Evolutionary conservation across 1,140 invertebrate genomes (phyloP), one percentile per base, ranked within the genome.

Genomic region (Philotrypesis tridentata): DNA sequence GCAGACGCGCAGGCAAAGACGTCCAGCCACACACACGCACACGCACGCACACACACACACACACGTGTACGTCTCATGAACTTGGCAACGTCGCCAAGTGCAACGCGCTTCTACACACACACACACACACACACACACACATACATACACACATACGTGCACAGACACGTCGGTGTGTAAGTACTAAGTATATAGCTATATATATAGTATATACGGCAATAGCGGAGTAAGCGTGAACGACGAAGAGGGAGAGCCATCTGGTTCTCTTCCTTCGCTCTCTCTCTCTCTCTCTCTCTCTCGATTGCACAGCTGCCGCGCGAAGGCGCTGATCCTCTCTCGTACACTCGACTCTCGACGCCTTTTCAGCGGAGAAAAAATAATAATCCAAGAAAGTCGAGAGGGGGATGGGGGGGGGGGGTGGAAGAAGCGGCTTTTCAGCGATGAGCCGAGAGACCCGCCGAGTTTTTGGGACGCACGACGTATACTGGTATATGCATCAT

Each of bases 231-330:
- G n/a, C n/a, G n/a, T n/a, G 27, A 48, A 17, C 17, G 29, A 63
- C 12, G 40, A n/a, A 48, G 23, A 75, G 14, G 17, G 60, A 76
- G 31, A 55, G 60, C 80, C 80, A 75, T 81, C 80, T 81, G 72
- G 80, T 67, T 74, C 74, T 61, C 61, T 40, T 67, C 29, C 79
- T 65, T 67, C 79, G 6, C 7, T 40, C 63, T 40, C 63, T 61
- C 63, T 72, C 82, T 77, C 73, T 43, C 82, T 29, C 40, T 48
- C 63, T 79, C 9, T 85, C 85, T 87, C 85, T 84, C 63, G 76
- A 48, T 70, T 65, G 17, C 65, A n/a, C 76, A 43, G 82, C 82
- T 82, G 82, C 71, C 71, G 68, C 27, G 25, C 12, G 55, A 79
- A 79, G 68, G 31, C 78, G 55, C 72, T 79, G 31, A 79, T 79